Base-by-base conservation (phyloP, 1,140 invertebrate genomes). In the Cherax quadricarinatus region DNA sequence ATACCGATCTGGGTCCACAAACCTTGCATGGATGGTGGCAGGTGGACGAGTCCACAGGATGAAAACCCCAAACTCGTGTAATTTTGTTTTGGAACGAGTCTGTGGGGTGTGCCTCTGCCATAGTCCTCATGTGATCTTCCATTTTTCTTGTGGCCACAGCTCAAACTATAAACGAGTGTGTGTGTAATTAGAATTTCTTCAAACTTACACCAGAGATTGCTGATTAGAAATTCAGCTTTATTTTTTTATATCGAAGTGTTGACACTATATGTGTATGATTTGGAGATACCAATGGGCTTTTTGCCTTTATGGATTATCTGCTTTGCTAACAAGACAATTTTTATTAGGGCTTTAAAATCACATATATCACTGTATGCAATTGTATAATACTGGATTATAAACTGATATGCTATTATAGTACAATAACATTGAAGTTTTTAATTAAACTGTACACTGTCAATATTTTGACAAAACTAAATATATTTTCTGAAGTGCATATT, bases 141-240 rank as follows among this genome's bases (percentile, higher is more conserved):
- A 91, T 91, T 91, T 57, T 53, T 82, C 90, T 91, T 91, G 90
- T 91, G 90, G 90, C 90, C 90, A 87, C 90, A 87, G 90, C 90
- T 91, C 90, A 91, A 91, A 86, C 83, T 91, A 84, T 89, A 75
- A 88, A 82, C 87, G 84, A 91, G 90, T 91, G 84, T 91, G 85
- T 91, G 18, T 18, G 12, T 66, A 81, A 87, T 91, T 91, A 91
- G 89, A 81, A 70, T 86, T 87, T 84, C 53, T 73, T 57, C 86
- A 91, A 86, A 70, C 89, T 86, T 91, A 86, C 24, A 91, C 79
- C 84, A 91, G 78, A 91, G 90, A 91, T 91, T 91, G 90, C 90
- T 91, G 90, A 91, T 81, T 80, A 91, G 79, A 81, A 82, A 70
- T 86, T 91, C 90, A 91, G 90, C 90, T 91, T 91, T 91, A 81